Percentiles rank a stretch among this genome's conserved stretches.
These are phyloP conservation scores for Steatornis caripensis DNA, from an alignment of 2,113 vertebrate species.

Conservation along the genomic window DNA sequence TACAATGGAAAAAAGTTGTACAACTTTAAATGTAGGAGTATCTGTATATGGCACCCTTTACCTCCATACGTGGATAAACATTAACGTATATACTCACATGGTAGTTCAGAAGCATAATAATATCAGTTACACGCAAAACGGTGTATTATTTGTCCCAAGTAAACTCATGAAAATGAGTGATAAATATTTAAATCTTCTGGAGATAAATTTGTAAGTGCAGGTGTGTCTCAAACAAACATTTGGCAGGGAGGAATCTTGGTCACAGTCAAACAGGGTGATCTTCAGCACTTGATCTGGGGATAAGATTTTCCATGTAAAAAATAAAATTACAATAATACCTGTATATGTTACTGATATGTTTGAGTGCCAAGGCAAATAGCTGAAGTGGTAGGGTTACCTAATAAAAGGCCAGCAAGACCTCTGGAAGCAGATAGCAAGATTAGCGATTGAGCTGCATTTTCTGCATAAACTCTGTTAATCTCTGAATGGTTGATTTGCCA, in stretches of 20 bases:
- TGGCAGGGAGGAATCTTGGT: not conserved
- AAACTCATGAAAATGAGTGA: conserved; percentile 11
- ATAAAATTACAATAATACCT: not conserved
- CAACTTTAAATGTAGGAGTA: not conserved
- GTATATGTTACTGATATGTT: not conserved
- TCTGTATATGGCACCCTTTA: not conserved
- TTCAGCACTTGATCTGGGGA: not conserved
- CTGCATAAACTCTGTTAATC: not conserved
- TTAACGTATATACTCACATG: not conserved
- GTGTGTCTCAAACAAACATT: conserved; percentile 31
- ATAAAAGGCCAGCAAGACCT: not conserved
- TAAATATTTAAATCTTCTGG: not conserved
- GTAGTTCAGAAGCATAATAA: not conserved
- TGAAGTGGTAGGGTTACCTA: not conserved
- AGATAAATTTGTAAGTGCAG: conserved; percentile 15
- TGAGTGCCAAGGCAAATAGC: not conserved
- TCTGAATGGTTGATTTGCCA: not conserved
- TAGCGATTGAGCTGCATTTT: not conserved
- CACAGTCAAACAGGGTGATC: not conserved
- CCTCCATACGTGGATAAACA: not conserved
- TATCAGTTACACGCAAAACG: not conserved
- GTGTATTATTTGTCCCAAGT: conserved; percentile 16
- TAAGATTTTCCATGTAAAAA: conserved; percentile 2
- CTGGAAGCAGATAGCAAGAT: not conserved
- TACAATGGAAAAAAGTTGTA: not conserved